Conservation (phyloP, 2,797 vertebrate species). For the Mormyrus proboscirostris region DNA sequence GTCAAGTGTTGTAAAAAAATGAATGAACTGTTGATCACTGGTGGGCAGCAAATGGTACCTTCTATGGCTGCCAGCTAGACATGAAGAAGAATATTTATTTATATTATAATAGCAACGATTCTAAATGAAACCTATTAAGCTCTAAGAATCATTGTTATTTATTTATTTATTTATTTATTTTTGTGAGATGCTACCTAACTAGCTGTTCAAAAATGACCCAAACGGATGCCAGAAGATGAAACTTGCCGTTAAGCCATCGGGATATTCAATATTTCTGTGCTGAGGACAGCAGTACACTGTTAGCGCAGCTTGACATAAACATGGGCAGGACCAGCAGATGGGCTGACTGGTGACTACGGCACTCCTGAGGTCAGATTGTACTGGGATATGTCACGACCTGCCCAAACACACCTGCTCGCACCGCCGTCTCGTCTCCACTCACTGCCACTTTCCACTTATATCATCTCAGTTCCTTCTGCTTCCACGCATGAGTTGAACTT, state of each 20-base stretch:
- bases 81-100: background rate
- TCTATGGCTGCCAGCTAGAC: background rate
- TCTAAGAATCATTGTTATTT: background rate
- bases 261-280: background rate
- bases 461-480: slow-evolving; percentile 63
- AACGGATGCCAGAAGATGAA: background rate
- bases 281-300: background rate
- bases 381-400: slow-evolving; percentile 67
- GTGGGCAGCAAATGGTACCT: background rate
- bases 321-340: background rate
- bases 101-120: background rate
- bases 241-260: background rate
- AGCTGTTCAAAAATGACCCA: background rate
- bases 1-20: background rate
- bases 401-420: slow-evolving; percentile 64
- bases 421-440: slow-evolving; percentile 63
- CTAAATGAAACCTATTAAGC: background rate
- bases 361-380: slow-evolving; percentile 35
- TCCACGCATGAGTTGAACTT: slow-evolving; percentile 68
- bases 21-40: background rate
- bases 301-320: background rate
- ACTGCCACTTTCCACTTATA: slow-evolving; percentile 64
- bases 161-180: background rate
- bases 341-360: background rate
- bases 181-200: background rate